These are phyloP conservation scores for Drosophila punjabiensis DNA, from an alignment of 1,140 invertebrate genomes.

Conservation along the genomic window DNA sequence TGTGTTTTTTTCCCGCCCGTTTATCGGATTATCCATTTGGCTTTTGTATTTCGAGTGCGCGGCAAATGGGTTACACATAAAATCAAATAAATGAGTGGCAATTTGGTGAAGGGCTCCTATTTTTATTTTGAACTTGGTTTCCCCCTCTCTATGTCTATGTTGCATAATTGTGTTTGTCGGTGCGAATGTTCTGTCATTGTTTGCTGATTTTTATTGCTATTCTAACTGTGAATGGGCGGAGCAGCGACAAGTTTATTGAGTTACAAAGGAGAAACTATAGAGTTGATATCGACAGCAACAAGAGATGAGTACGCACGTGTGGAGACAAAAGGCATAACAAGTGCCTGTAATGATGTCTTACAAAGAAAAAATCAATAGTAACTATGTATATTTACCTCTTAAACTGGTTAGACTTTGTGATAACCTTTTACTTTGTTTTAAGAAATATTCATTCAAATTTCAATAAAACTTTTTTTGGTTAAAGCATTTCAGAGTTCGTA, in stretches of 20 bases:
- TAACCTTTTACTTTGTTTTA: not conserved
- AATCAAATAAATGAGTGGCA: slow-evolving; percentile 69
- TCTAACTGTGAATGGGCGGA: slow-evolving; percentile 54
- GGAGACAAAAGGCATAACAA: slow-evolving; percentile 66
- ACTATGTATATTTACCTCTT: not conserved
- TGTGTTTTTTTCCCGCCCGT: slow-evolving; percentile 18
- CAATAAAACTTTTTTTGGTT: too few species aligned
- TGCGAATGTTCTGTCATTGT: slow-evolving; percentile 21
- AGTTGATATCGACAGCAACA: slow-evolving; percentile 10
- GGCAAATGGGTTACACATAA: slow-evolving; percentile 55
- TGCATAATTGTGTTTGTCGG: slow-evolving; percentile 60
- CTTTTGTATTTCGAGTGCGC: slow-evolving; percentile 41
- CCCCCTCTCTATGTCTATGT: slow-evolving; percentile 8
- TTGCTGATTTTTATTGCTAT: slow-evolving; percentile 64
- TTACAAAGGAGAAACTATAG: slow-evolving; percentile 39
- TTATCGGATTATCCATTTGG: slow-evolving; percentile 30
- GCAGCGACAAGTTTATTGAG: slow-evolving; percentile 71
- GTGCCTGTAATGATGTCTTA: slow-evolving; percentile 53
- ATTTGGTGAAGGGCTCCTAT: slow-evolving; percentile 46
- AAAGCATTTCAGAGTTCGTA: too few species aligned
- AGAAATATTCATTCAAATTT: too few species aligned
- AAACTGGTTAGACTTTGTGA: not conserved
- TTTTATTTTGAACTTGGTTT: slow-evolving; percentile 63
- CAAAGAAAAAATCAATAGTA: slow-evolving; percentile 8
- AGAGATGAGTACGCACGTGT: slow-evolving; percentile 6